Base-by-base conservation (phyloP, 2,888 invertebrate genomes). In the Acrobasis consociella region DNA sequence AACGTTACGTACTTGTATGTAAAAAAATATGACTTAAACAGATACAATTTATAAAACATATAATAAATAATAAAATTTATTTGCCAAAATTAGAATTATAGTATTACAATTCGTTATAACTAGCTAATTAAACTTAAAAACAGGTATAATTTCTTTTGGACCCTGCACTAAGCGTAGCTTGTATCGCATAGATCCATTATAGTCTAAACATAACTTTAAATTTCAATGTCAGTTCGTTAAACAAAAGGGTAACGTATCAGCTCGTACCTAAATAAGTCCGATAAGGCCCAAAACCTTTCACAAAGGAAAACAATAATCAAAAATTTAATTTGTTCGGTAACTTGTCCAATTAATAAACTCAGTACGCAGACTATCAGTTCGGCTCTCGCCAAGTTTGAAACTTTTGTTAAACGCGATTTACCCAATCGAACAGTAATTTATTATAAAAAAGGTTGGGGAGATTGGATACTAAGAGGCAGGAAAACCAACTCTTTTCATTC, bases 281-380 rank as follows among this genome's bases (percentile, higher is more conserved):
- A 7, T 46, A 46, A 46, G 46, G 13, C 46, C 13, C 46, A 46
- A n/a, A 46, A 46, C n/a, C 46, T 46, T n/a, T n/a, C n/a, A 5
- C 46, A 52, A 22, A 52, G 31, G 52, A 17, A 22, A 55, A 38
- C 55, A 38, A 55, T n/a, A n/a, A 55, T n/a, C 55, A 55, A 55
- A n/a, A 15, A 55, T 38, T 16, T 52, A 13, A 56, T 56, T 56
- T 56, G 56, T 56, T 42, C 56, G 15, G 39, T 17, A 42, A 56
- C 42, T 56, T 56, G 56, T 56, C 42, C 56, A 56, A 56, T 56
- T 56, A 56, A 56, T 16, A 15, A 38, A 15, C 22, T 13, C 13
- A 52, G 22, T 53, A 31, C 50, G 10, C 17, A 46, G 46, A 46
- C 46, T 46, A 46, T 46, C 46, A 46, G 46, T 46, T 46, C 46